Percentiles rank a stretch among this genome's conserved stretches.
Conservation (phyloP, 1,140 invertebrate genomes). For the Latrodectus geometricus region DNA sequence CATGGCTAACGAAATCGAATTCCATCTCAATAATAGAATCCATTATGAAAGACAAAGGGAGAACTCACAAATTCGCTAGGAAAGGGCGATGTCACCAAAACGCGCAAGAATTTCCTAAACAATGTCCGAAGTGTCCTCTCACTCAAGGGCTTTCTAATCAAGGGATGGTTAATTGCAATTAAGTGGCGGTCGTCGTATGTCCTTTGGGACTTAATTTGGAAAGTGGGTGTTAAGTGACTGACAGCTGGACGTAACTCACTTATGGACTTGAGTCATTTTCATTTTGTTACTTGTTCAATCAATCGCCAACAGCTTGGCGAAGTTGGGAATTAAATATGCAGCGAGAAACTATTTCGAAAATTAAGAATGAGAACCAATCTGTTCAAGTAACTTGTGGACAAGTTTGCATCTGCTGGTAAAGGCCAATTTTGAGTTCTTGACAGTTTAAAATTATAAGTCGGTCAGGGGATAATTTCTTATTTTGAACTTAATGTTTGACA, state of each 20-base stretch:
- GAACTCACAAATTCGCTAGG: not conserved
- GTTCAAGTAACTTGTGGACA: no score
- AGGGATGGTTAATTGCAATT: constrained; percentile 45
- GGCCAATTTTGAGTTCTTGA: no score
- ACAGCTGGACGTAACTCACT: constrained; percentile 47
- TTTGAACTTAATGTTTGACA: no score
- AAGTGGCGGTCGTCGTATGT: constrained; percentile 7
- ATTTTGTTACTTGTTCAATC: not conserved
- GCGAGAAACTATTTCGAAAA: no score
- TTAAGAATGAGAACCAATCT: no score
- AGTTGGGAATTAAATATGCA: not conserved
- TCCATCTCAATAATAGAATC: not conserved
- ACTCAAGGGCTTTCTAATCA: constrained; percentile 47
- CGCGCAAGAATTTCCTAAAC: not conserved
- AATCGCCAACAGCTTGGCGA: not conserved
- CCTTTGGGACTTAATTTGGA: constrained; percentile 4
- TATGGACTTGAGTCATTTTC: constrained; percentile 37
- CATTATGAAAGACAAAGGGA: not conserved
- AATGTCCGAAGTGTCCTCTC: not conserved
- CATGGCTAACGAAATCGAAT: no score
- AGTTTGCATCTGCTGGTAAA: no score
- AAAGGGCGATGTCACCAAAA: no score
- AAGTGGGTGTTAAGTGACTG: constrained; percentile 45
- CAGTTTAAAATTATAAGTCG: no score
- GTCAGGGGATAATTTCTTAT: no score